phyloP scores from a whole-genome alignment of 2,888 invertebrate species.

The Acleris literana region DNA sequence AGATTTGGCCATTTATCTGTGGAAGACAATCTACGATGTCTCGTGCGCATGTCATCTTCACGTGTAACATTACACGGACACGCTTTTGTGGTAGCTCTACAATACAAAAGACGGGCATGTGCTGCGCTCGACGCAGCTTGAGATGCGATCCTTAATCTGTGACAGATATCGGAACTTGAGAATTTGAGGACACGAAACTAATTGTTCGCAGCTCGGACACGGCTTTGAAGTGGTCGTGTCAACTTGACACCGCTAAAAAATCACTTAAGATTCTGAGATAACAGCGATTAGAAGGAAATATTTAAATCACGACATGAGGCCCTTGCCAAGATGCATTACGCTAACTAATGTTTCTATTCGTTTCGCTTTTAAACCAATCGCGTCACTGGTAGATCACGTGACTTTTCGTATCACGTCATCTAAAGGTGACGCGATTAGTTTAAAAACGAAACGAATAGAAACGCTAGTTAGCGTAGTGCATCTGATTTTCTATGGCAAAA shows the following conservation, averaged over 20 bases:
- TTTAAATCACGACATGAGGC: too few species aligned
- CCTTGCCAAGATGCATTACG: too few species aligned
- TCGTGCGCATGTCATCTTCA: slow-evolving; percentile 72
- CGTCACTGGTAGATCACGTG: too few species aligned
- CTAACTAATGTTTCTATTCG: too few species aligned
- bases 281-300: background rate
- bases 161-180: slow-evolving; percentile 18
- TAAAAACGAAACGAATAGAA: too few species aligned
- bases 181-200: slow-evolving; percentile 16
- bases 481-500: too few species aligned
- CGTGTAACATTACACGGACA: slow-evolving; percentile 65
- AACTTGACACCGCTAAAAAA: slow-evolving; percentile 18
- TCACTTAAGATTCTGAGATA: slow-evolving; percentile 28
- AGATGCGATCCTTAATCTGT: slow-evolving; percentile 39
- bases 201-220: slow-evolving; percentile 22
- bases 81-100: slow-evolving; percentile 70
- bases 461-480: too few species aligned
- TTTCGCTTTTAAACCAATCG: too few species aligned
- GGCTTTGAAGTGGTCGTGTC: slow-evolving; percentile 20
- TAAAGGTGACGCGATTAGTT: too few species aligned
- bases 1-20: slow-evolving; percentile 69
- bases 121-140: slow-evolving; percentile 47
- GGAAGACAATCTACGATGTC: slow-evolving; percentile 66
- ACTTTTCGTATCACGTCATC: too few species aligned
- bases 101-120: slow-evolving; percentile 68